Conservation (phyloP, 2,113 vertebrate species). For the Percina caprodes region DNA sequence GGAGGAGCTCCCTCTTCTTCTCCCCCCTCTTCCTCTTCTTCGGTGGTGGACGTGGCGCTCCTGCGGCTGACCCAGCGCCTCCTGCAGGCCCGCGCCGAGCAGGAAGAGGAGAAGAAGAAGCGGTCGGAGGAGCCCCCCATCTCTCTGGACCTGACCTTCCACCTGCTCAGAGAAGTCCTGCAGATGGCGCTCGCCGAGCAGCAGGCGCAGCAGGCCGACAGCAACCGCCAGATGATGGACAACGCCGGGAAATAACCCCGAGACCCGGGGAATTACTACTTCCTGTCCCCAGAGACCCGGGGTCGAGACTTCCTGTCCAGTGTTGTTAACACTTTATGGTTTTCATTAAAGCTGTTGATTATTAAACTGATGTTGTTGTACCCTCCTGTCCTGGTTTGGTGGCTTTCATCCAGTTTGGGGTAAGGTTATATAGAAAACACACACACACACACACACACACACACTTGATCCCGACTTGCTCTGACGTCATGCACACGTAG, state of each 20-base stretch:
- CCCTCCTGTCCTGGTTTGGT: too few relatives aligned
- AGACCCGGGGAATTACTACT: too few relatives aligned
- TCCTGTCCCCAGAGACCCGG: too few relatives aligned
- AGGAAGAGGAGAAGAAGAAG: conserved; percentile 71
- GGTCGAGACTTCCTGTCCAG: too few relatives aligned
- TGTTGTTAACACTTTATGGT: too few relatives aligned
- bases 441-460: too few relatives aligned
- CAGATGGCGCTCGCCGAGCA: conserved; percentile 92
- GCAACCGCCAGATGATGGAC: conserved; percentile 94
- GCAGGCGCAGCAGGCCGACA: conserved; percentile 90
- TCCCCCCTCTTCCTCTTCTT: conserved; percentile 46
- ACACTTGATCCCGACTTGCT: too few relatives aligned
- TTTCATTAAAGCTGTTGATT: too few relatives aligned
- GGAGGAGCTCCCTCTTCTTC: neutral
- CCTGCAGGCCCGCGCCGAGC: conserved; percentile 50
- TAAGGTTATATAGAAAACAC: too few relatives aligned
- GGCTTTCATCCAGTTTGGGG: too few relatives aligned
- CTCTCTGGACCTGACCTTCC: conserved; percentile 95
- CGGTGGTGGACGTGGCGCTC: conserved; percentile 79
- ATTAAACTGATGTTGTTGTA: too few relatives aligned
- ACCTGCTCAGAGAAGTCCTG: conserved; percentile 92
- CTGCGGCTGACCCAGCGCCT: conserved; percentile 79
- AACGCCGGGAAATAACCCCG: conserved; percentile 89
- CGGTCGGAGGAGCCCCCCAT: conserved; percentile 89
- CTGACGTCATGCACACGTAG: too few relatives aligned